Evolutionary conservation across 2,113 vertebrate genomes (phyloP), one percentile per base, ranked within the genome.

Genomic region (Pithys albifrons): DNA sequence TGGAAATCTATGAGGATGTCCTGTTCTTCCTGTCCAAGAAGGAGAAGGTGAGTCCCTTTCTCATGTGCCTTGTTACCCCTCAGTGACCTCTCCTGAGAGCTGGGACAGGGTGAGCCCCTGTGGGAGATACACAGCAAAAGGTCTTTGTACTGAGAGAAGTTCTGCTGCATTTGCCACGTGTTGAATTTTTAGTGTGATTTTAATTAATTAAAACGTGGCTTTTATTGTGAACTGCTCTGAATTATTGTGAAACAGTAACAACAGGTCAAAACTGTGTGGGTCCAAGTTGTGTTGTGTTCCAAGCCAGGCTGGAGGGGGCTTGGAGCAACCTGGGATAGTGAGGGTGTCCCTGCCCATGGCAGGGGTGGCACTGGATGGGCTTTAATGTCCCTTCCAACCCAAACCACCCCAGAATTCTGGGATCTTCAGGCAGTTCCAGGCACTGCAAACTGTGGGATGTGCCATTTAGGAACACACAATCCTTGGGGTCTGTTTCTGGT

Each of bases 161-260:
- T 61, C 52, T 16, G 52, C 17, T 43, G 14, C 1, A n/a, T 66
- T 67, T 12, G 22, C 33, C 33, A 0, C 1, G 1, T 4, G 28
- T 22, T 52, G 5, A 2, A 6, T 14, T 69, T 46, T 22, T 0
- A 20, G 2, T 7, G 29, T 11, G n/a, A 12, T 54, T 62, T 54
- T 4, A 27, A 27, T 41, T 4, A 22, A 22, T 19, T 2, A 2
- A 14, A 0, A 18, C 7, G 2, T 31, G 23, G 6, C 1, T 74
- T 45, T 45, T 18, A 2, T 12, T 25, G 2, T 22, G 14, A 33
- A 18, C 62, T 45, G 41, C 62, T 43, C 62, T 14, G 8, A 15
- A 35, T 22, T 9, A 10, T 28, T 45, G 9, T 15, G n/a, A 27
- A 61, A 25, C 10, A 29, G 13, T 4, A 37, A 29, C 5, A 5